Percentiles rank a stretch among this genome's conserved stretches.
These are phyloP conservation scores for Caenorhabditis sp. DNA, from an alignment of 2,888 invertebrate genomes.

Conservation along the genomic window DNA sequence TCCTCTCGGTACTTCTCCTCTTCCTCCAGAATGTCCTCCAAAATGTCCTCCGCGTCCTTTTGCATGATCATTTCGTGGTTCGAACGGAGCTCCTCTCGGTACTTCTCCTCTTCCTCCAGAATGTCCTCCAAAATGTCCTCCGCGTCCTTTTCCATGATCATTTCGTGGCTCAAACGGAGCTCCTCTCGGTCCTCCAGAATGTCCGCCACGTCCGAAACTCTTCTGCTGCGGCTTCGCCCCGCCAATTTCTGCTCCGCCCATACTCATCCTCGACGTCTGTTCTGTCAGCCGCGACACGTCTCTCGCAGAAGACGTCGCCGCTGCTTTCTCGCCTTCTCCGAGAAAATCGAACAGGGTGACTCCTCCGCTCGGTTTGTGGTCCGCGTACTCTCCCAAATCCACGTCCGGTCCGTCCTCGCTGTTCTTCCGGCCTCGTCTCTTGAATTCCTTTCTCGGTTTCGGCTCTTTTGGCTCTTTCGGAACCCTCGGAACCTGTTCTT, in stretches of 20 bases:
- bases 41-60: neutral
- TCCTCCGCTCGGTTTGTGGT: constrained; percentile 37
- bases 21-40: too few relatives aligned
- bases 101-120: neutral
- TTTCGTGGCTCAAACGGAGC: neutral
- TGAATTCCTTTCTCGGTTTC: constrained; percentile 13
- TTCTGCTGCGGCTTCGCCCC: neutral
- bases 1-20: neutral
- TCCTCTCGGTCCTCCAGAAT: neutral
- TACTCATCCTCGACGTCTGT: constrained; percentile 6
- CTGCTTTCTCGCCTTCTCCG: constrained; percentile 5
- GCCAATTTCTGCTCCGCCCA: neutral
- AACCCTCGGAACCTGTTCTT: constrained; percentile 9
- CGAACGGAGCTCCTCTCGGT: too few relatives aligned
- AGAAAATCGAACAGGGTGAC: constrained; percentile 60
- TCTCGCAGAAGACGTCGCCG: too few relatives aligned
- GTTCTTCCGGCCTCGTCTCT: constrained; percentile 38
- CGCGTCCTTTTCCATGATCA: neutral
- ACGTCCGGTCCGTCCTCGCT: constrained; percentile 46
- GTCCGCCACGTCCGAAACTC: constrained; percentile 6
- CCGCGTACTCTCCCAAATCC: constrained; percentile 37
- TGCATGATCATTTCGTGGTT: neutral
- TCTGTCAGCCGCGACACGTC: constrained; percentile 3
- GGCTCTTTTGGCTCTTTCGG: constrained; percentile 17
- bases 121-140: too few relatives aligned